Base-by-base conservation (phyloP, 2,888 invertebrate species). In the Thereva nobilitata region DNA sequence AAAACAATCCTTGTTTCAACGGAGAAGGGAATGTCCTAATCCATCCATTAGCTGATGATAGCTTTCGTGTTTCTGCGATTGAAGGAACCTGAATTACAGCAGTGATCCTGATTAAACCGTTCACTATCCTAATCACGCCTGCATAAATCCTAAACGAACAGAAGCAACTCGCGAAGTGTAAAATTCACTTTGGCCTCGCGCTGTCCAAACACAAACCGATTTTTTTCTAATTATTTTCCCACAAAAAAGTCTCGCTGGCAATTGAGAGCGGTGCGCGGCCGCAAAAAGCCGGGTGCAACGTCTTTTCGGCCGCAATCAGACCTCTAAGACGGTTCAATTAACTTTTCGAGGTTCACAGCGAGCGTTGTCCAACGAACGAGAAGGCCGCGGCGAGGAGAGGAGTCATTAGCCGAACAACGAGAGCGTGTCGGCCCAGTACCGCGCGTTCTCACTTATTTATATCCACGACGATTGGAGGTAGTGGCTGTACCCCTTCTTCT, bases 331-430 rank as follows among this genome's bases (percentile, higher is more conserved):
- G 44, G 50, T 65, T 54, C 61, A 66, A 66, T 65, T 57, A 54
- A 65, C 56, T 67, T 61, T 44, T 38, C 53, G 44, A 53, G 67
- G 45, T 38, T 52, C 45, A 55, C 41, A 54, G 55, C 34, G 50
- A 42, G 34, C 50, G 4, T 44, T 54, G 41, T 23, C 23, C 23
- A 23, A 23, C 23, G 9, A 7, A 42, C 38, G 8, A 64, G 57
- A 63, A 67, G 49, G 56, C 68, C 54, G 61, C 23, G 23, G 23
- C 44, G 49, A 54, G 61, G 59, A 55, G 59, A 56, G 66, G 53
- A 68, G 57, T 68, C 68, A 68, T 68, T 66, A 68, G 55, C 56
- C 63, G 63, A 66, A 53, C 66, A 63, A 68, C 63, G 53, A 50
- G 56, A 68, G 68, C 68, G 66, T 68, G 64, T 68, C 68, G 68